Evolutionary conservation across 2,888 invertebrate genomes (phyloP), one percentile per base, ranked within the genome.

Genomic region (Microctonus hyperodae): DNA sequence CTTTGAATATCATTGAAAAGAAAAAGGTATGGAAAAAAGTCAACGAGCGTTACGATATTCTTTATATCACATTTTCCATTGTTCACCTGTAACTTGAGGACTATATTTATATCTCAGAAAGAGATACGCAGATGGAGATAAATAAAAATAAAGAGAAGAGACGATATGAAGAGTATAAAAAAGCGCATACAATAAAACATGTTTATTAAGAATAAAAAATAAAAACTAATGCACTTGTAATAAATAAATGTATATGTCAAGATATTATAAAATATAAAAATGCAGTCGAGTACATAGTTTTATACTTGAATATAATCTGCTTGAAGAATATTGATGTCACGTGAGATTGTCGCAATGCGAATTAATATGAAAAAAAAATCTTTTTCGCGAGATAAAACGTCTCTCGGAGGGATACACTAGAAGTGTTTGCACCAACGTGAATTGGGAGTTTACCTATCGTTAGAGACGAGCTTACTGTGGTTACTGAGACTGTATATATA

Each of bases 361-460:
- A 16, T 7, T 7, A 44, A 20, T 44, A 4, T n/a, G 44, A n/a
- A 20, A 44, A 16, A 44, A 20, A 44, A 5, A 44, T 35, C 10
- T 44, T 44, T n/a, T 20, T 16, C 44, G 0, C 7, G 44, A 44
- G 1, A 44, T 44, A 44, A 20, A 44, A 44, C 20, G 20, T 44
- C 20, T 20, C 20, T 44, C 7, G 9, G 16, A 68, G 62, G 63
- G 62, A 48, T n/a, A 65, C 55, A 65, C 66, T 69, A 64, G 51
- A 53, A 67, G 70, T 74, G 75, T 80, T 79, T 80, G 75, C 73
- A 72, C 74, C 20, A 1, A 7, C 16, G 73, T 67, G 70, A 73
- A 73, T 74, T 73, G 72, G 72, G 76, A 76, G 78, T 80, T 80
- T 80, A 76, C 79, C 76, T 80, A 80, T 79, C 79, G 80, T 80